Evolutionary conservation across 2,888 invertebrate genomes (phyloP), one percentile per base, ranked within the genome.

Genomic region (Timandra comae): DNA sequence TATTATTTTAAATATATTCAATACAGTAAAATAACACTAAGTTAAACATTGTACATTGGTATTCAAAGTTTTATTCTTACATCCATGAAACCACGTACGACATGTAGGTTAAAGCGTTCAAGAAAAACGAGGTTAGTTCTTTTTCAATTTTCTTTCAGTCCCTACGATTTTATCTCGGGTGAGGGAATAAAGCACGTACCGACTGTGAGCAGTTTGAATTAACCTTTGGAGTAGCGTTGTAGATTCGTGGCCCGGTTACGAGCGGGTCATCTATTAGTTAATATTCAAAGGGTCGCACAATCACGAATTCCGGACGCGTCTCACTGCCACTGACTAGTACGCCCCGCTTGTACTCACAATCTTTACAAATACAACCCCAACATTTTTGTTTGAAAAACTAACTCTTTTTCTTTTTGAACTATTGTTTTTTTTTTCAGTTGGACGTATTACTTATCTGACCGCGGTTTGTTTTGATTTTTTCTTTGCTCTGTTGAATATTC

Each of bases 241-340:
- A 64, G 63, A 70, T 73, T 66, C 67, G 69, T 65, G 67, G 63
- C 65, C 69, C 56, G 67, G 70, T 67, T 73, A 69, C 65, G 63
- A 66, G 60, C 65, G 72, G 78, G 74, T 78, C 80, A 74, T 73
- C 74, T 67, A 65, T 65, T 77, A 73, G 74, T 82, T 82, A 82
- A 81, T 81, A 84, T 82, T 82, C 80, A 82, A 73, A 77, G 75
- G 76, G 74, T 70, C 72, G 61, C 63, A 67, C 68, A 68, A 78
- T 82, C 76, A 71, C 57, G 63, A 66, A 82, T 81, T 78, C 82
- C 63, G 61, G 52, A 49, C 73, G 73, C 74, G 79, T 79, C 64
- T 63, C 66, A 54, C 53, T 62, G 65, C 61, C 63, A 61, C 56
- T 46, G 49, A 43, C 33, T 30, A 43, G 56, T 54, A 24, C 11